Evolutionary conservation across 2,888 invertebrate species (phyloP).

Genomic region (Catocala nupta): DNA sequence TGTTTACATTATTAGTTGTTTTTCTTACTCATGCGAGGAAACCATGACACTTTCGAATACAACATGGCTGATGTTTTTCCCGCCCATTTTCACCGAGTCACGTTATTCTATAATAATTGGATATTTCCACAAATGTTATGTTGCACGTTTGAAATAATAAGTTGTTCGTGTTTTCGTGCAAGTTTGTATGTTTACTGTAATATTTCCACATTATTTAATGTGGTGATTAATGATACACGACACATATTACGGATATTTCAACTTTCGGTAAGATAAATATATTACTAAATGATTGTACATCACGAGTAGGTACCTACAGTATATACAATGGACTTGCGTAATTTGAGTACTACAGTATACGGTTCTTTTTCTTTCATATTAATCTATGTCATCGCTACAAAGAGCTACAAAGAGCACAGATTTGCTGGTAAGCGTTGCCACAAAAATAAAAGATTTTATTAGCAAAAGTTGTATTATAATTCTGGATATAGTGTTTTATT

Average conservation of each 20-base stretch:
- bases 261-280: too few species aligned
- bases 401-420: too few species aligned
- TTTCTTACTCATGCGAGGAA: conserved; percentile 54
- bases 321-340: not conserved
- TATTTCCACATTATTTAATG: not conserved
- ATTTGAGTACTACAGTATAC: not conserved
- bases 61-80: conserved; percentile 62
- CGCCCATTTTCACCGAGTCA: conserved; percentile 61
- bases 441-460: too few species aligned
- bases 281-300: too few species aligned
- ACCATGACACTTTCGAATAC: conserved; percentile 71
- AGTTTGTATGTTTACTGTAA: not conserved
- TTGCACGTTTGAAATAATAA: not conserved
- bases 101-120: conserved; percentile 22
- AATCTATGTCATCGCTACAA: too few species aligned
- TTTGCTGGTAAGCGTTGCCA: too few species aligned
- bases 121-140: not conserved
- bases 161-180: not conserved
- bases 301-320: too few species aligned
- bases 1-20: conserved; percentile 48
- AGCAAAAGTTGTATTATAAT: too few species aligned
- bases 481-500: too few species aligned
- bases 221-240: too few species aligned
- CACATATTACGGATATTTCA: too few species aligned
- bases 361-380: not conserved